These are phyloP conservation scores for Sparidentex hasta DNA, from an alignment of 2,797 vertebrate genomes.

Conservation along the genomic window DNA sequence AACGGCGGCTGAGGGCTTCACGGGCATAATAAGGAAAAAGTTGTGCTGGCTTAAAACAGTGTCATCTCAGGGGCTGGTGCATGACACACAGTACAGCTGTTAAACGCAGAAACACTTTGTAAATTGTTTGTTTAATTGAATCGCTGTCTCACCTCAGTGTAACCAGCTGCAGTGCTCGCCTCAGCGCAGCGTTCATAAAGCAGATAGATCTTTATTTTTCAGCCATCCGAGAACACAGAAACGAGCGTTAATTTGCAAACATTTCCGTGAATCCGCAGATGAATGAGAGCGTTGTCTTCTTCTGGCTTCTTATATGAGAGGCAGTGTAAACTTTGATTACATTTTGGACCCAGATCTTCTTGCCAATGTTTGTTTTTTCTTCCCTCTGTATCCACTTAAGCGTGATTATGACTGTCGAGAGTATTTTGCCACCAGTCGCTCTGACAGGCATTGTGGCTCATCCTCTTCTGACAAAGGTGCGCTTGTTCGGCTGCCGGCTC, in stretches of 20 bases:
- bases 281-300: constrained; percentile 1
- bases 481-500: constrained; percentile 64
- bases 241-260: not conserved
- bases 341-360: not conserved
- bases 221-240: not conserved
- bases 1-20: constrained; percentile 42
- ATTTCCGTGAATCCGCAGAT: not conserved
- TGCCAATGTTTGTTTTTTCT: constrained; percentile 20
- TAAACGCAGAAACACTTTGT: constrained; percentile 19
- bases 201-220: not conserved
- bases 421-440: constrained; percentile 60
- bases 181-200: not conserved
- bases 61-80: constrained; percentile 17
- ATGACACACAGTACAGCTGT: constrained; percentile 1
- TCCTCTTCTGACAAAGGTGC: constrained; percentile 74
- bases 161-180: not conserved
- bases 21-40: constrained; percentile 57
- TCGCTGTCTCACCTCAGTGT: not conserved
- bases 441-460: constrained; percentile 44
- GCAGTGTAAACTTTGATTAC: constrained; percentile 21
- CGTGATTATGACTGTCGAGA: constrained; percentile 39
- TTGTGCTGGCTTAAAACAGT: constrained; percentile 35
- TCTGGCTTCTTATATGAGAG: not conserved
- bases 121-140: not conserved
- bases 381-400: constrained; percentile 42